Conservation (phyloP, 2,113 vertebrate genomes). For the Piprites chloris region DNA sequence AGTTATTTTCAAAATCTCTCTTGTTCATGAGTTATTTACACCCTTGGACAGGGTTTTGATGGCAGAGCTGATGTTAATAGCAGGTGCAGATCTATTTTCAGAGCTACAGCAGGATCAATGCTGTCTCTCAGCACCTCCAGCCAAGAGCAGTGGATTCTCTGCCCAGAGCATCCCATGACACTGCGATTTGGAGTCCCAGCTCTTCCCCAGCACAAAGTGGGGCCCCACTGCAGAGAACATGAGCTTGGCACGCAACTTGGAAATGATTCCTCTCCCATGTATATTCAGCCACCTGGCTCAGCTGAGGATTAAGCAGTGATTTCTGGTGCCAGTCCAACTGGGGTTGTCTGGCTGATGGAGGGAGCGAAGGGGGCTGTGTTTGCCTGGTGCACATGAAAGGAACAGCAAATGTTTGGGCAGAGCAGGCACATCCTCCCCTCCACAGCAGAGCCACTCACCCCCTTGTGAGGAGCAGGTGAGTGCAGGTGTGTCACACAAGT, state of each 20-base stretch:
- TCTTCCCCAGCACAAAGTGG: neutral
- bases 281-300: slow-evolving; percentile 32
- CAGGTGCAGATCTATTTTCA: slow-evolving; percentile 50
- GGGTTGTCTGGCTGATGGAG: neutral
- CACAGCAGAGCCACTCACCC: neutral
- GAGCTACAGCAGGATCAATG: neutral
- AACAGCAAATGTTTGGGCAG: neutral
- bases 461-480: neutral
- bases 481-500: neutral
- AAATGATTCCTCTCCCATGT: neutral
- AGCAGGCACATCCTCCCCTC: neutral
- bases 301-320: neutral
- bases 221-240: slow-evolving; percentile 18
- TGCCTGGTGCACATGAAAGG: neutral
- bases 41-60: neutral
- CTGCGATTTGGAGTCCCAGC: neutral
- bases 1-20: neutral
- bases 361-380: neutral
- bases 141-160: slow-evolving; percentile 2
- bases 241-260: neutral
- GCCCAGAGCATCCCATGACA: slow-evolving; percentile 20
- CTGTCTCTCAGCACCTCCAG: neutral
- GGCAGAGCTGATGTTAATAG: neutral
- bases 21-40: neutral
- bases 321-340: neutral